Base-by-base conservation (phyloP, 1,140 invertebrate species). In the Hylaeus anthracinus region DNA sequence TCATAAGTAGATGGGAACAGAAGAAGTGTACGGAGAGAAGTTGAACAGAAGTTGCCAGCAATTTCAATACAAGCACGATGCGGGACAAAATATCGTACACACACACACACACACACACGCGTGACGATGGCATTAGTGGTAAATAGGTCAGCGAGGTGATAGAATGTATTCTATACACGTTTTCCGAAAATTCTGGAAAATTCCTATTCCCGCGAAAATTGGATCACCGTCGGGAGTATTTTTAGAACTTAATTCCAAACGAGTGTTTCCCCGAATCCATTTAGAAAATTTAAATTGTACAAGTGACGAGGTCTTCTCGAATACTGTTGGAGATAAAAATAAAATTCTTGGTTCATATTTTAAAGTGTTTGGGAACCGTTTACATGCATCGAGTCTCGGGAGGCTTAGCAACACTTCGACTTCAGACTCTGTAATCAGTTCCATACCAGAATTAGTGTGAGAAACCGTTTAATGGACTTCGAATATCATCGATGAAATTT, bases 91-190 rank as follows among this genome's bases (percentile, higher is more conserved):
- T 79, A 72, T 64, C 45, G 15, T 55, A 5, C 51, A 14, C 60
- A 48, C 41, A 48, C 26, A 26, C 26, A 26, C 26, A 26, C 26
- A 26, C 26, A 26, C 26, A 26, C 26, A 26, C 26, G 0, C 37
- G 39, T 43, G 51, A 37, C 15, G 41, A 55, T 72, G 26, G 63
- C 48, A 43, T 72, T 72, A 72, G 37, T 15, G n/a, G 58, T 72
- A 72, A 79, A 55, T 72, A 12, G 60, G 76, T 72, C 60, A 72
- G 41, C 60, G 6, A n/a, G 9, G 43, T 43, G 43, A 64, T 43
- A 5, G 6, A 37, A 10, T 51, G 10, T n/a, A 12, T 55, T 9
- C 9, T 64, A 6, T 64, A 51, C 45, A 15, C 1, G 14, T 70
- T 26, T 77, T 51, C 41, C 56, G 37, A 51, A 61, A 77, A 75